A percentile compares a stretch with the other conserved stretches of the same genome.
These are phyloP conservation scores for Pristionchus japonicus DNA, from an alignment of 2,888 invertebrate species.

Conservation along the genomic window DNA sequence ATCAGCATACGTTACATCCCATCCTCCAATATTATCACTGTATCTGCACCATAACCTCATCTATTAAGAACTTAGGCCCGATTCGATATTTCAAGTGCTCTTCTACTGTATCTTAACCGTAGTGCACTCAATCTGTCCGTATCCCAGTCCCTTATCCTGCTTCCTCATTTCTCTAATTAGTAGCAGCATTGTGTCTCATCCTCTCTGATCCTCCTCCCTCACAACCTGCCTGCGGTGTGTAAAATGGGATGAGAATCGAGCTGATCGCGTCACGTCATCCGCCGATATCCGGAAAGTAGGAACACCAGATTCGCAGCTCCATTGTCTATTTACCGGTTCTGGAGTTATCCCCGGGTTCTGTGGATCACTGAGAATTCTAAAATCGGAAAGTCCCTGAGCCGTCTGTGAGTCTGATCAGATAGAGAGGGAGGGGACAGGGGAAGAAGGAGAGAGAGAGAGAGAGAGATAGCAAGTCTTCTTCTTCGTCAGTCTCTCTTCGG, in stretches of 20 bases:
- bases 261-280: neutral
- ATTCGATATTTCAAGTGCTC: neutral
- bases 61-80: no score
- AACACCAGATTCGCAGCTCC: neutral
- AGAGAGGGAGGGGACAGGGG: neutral
- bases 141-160: neutral
- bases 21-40: neutral
- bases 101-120: no score
- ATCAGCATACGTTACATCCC: neutral
- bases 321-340: neutral
- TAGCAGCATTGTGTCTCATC: neutral
- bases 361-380: neutral
- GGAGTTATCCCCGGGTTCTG: neutral
- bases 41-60: neutral
- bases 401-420: constrained; percentile 17
- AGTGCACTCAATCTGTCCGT: no score
- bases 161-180: constrained; percentile 11
- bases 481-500: neutral
- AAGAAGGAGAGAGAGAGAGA: neutral
- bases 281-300: neutral
- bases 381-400: neutral
- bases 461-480: neutral
- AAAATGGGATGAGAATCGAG: neutral
- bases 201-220: constrained; percentile 22
- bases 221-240: neutral